Evolutionary conservation across 2,797 vertebrate species (phyloP).

Genomic region (Numenius phaeopus): DNA sequence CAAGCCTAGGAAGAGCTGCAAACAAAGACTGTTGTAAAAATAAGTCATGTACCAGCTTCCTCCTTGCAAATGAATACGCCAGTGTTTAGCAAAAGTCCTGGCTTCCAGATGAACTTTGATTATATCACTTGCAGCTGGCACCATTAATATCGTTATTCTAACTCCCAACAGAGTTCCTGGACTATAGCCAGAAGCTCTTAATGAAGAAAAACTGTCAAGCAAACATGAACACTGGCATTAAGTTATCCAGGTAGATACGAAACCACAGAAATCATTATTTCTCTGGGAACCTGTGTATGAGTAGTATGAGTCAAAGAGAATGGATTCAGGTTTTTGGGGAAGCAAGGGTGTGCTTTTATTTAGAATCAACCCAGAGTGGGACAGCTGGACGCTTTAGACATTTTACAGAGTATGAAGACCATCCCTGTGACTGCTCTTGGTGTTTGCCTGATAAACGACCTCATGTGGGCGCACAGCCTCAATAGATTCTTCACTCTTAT

Average conservation of each 20-base stretch:
- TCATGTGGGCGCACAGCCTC: not conserved
- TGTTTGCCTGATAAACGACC: not conserved
- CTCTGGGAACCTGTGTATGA: not conserved
- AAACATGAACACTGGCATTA: not conserved
- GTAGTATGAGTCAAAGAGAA: not conserved
- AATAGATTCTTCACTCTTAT: not conserved
- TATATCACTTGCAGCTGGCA: not conserved
- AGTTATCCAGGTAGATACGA: not conserved
- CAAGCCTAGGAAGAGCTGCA: not conserved
- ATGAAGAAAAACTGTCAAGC: not conserved
- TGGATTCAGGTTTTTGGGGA: not conserved
- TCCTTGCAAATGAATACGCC: not conserved
- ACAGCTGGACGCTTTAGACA: not conserved
- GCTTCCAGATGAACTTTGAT: not conserved
- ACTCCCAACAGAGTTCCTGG: not conserved
- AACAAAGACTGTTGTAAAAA: conserved; percentile 2
- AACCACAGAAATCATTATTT: not conserved
- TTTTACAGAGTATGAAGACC: not conserved
- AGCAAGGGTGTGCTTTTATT: not conserved
- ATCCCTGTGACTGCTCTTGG: not conserved
- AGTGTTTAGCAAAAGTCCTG: not conserved
- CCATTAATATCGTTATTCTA: not conserved
- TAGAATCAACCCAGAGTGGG: not conserved
- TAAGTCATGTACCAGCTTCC: not conserved
- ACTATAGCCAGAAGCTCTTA: not conserved